Conservation (phyloP, 2,888 invertebrate genomes). For the Eupithecia abbreviata region DNA sequence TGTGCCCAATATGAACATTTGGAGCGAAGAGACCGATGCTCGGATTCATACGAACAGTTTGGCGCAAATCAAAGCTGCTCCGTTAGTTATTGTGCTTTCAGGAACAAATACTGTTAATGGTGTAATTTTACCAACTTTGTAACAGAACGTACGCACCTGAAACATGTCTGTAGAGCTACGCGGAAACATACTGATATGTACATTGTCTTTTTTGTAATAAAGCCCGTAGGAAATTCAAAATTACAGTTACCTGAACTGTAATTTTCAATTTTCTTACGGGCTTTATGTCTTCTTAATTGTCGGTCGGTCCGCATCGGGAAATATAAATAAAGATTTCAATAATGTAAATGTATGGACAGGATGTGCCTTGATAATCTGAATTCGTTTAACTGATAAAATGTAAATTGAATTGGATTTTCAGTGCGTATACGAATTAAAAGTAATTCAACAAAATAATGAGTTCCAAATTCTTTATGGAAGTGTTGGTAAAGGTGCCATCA, state of each 20-base stretch:
- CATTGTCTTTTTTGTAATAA: not conserved
- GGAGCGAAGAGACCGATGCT: constrained; percentile 15
- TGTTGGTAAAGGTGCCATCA: not conserved
- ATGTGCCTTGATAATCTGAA: not conserved
- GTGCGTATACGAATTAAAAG: not conserved
- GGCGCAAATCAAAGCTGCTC: not conserved
- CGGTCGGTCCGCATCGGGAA: too few species aligned
- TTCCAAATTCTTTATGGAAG: not conserved
- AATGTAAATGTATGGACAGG: not conserved
- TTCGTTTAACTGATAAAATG: not conserved
- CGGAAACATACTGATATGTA: not conserved
- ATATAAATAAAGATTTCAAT: not conserved
- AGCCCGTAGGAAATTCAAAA: not conserved
- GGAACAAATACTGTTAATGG: not conserved
- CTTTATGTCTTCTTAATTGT: too few species aligned
- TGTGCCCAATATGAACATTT: constrained; percentile 35
- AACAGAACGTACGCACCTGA: not conserved
- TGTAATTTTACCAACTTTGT: not conserved
- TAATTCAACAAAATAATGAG: not conserved
- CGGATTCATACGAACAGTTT: not conserved
- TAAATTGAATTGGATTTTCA: not conserved
- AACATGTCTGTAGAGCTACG: not conserved
- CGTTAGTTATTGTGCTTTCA: not conserved
- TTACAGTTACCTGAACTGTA: too few species aligned
- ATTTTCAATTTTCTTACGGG: not conserved